phyloP scores from a whole-genome alignment of 64 coral and sea anemone species.

The Orbicella faveolata region DNA sequence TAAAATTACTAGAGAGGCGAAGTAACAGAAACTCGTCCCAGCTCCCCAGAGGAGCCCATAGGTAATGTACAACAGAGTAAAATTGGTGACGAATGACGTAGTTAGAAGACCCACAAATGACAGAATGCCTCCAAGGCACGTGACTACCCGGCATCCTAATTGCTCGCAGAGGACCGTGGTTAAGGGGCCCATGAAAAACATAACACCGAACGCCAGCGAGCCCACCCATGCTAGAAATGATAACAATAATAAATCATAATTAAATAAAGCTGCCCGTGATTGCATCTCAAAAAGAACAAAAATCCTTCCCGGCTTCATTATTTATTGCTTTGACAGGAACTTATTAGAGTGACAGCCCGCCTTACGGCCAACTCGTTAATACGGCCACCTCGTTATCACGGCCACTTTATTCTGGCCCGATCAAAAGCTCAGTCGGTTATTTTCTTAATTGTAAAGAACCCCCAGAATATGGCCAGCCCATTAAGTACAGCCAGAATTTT shows the following conservation, averaged over 20 bases:
- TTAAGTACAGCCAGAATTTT: too few relatives aligned
- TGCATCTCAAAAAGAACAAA: background rate
- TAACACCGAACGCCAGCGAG: constrained; percentile 25
- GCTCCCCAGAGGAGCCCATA: constrained; percentile 48
- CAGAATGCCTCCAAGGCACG: constrained; percentile 28
- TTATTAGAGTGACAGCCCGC: too few relatives aligned
- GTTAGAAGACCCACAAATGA: constrained; percentile 19
- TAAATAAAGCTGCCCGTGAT: background rate
- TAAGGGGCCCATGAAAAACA: constrained; percentile 52
- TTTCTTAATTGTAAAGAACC: too few relatives aligned
- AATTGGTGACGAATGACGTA: constrained; percentile 40
- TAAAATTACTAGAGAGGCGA: constrained; percentile 28
- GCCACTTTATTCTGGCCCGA: too few relatives aligned
- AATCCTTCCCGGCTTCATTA: too few relatives aligned
- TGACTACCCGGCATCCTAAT: constrained; percentile 22
- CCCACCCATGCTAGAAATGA: constrained; percentile 47
- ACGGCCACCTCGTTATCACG: too few relatives aligned
- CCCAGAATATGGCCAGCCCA: too few relatives aligned
- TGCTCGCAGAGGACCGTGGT: constrained; percentile 24
- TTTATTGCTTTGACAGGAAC: too few relatives aligned
- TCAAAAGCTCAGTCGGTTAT: too few relatives aligned
- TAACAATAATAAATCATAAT: background rate
- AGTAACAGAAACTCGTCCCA: constrained; percentile 54
- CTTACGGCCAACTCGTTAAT: too few relatives aligned
- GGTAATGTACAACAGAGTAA: constrained; percentile 35